These are phyloP conservation scores for Trichacis sp. DNA, from an alignment of 2,888 invertebrate species.

Conservation along the genomic window DNA sequence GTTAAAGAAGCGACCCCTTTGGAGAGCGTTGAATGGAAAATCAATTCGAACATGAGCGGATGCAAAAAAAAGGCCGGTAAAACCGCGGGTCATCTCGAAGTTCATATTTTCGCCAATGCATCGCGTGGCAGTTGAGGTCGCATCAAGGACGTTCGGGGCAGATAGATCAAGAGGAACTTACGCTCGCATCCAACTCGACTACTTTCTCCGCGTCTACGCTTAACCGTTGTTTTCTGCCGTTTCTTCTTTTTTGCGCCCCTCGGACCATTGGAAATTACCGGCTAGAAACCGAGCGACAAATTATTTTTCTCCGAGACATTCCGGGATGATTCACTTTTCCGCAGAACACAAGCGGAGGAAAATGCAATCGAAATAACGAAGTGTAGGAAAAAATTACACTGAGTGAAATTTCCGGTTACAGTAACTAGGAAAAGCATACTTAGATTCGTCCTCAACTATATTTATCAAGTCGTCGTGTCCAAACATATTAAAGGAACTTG, in stretches of 20 bases:
- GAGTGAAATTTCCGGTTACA: too few relatives aligned
- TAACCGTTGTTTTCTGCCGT: constrained; percentile 29
- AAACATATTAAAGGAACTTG: too few relatives aligned
- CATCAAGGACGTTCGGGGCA: constrained; percentile 38
- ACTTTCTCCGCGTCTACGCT: constrained; percentile 37
- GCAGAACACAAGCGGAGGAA: not conserved
- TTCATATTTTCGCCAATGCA: not conserved
- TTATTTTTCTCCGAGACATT: not conserved
- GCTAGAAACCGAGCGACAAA: too few relatives aligned
- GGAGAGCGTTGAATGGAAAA: not conserved
- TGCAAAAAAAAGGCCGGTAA: not conserved
- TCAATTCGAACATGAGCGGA: not conserved
- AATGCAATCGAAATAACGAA: too few relatives aligned
- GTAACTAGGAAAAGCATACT: too few relatives aligned
- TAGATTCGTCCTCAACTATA: too few relatives aligned
- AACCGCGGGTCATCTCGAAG: not conserved
- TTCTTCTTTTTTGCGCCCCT: constrained; percentile 21
- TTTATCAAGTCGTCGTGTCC: too few relatives aligned
- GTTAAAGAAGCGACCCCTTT: not conserved
- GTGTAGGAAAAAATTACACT: too few relatives aligned
- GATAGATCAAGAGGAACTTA: constrained; percentile 41
- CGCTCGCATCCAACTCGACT: constrained; percentile 39
- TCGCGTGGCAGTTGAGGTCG: constrained; percentile 20
- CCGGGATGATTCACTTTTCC: not conserved
- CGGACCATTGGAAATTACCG: too few relatives aligned